phyloP scores from a whole-genome alignment of 2,113 vertebrate genomes.

The Rousettus leschenaultii region DNA sequence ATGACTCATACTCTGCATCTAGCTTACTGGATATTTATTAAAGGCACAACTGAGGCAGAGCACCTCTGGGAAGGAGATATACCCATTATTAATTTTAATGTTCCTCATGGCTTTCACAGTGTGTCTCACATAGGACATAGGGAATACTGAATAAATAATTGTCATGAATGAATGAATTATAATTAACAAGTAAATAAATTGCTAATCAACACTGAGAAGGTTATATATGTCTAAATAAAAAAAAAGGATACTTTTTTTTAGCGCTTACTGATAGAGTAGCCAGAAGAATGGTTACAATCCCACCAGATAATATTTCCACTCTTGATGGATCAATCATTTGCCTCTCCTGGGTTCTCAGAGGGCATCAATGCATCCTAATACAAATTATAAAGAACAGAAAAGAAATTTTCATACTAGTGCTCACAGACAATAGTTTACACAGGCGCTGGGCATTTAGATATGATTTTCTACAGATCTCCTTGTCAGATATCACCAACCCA shows the following conservation, averaged over 20 bases:
- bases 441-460: background rate
- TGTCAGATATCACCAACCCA: background rate
- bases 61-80: background rate
- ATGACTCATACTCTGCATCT: background rate
- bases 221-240: constrained; percentile 3
- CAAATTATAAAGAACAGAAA: background rate
- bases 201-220: background rate
- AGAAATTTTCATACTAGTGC: background rate
- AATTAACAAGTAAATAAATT: background rate
- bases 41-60: background rate
- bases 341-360: background rate
- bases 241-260: background rate
- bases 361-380: background rate
- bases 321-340: background rate
- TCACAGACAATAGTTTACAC: background rate
- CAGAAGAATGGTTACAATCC: background rate
- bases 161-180: background rate
- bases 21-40: background rate
- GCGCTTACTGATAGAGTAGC: background rate
- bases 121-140: background rate
- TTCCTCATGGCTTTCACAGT: background rate
- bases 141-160: background rate
- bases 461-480: background rate
- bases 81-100: background rate
- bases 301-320: background rate